These are phyloP conservation scores for Noturus placidus DNA, from an alignment of 2,113 vertebrate species.

Conservation along the genomic window DNA sequence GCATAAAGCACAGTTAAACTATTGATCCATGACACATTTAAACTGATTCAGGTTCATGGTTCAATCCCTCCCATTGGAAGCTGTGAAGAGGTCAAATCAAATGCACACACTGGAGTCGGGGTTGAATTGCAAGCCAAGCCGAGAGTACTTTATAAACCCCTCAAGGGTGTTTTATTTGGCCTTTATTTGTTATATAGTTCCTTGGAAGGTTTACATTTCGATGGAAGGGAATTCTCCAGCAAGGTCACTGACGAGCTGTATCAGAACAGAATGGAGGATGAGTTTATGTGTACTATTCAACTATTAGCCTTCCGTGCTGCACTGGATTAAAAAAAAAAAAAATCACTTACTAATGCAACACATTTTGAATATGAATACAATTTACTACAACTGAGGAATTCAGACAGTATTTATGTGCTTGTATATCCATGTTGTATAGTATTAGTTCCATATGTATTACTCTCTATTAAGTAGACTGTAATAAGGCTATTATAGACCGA, in stretches of 20 bases:
- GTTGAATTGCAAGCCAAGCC: not conserved
- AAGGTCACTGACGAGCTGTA: slow-evolving; percentile 24
- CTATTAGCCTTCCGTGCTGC: not conserved
- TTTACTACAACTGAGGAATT: not conserved
- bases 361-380: not conserved
- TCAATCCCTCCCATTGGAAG: slow-evolving; percentile 18
- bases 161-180: slow-evolving; percentile 35
- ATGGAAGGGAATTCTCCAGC: slow-evolving; percentile 5
- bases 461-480: not conserved
- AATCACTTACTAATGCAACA: not conserved
- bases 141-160: slow-evolving; percentile 14
- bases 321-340: not conserved
- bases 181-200: slow-evolving; percentile 30
- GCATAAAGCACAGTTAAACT: slow-evolving; percentile 26
- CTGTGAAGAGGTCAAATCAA: slow-evolving; percentile 26
- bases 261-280: not conserved
- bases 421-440: not conserved
- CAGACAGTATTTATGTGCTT: not conserved
- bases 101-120: not conserved
- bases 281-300: not conserved
- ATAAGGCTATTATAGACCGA: not conserved
- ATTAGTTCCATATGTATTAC: not conserved
- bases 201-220: slow-evolving; percentile 25
- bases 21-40: slow-evolving; percentile 38
- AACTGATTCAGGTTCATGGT: slow-evolving; percentile 23